phyloP scores from a whole-genome alignment of 1,140 invertebrate genomes.

The Bactericera cockerelli region DNA sequence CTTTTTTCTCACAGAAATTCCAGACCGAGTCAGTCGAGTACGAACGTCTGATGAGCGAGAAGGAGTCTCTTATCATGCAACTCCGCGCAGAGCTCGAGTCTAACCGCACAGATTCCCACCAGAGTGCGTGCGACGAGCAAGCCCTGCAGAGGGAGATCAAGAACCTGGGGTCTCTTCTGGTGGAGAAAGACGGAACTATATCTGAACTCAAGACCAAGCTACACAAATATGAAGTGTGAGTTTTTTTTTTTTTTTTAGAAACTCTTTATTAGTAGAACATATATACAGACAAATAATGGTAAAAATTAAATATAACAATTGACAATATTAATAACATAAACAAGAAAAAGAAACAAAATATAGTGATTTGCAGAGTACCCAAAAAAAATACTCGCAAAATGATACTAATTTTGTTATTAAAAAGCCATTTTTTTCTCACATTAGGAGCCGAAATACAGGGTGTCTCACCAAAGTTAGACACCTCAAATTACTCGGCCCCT shows the following conservation, averaged over 20 bases:
- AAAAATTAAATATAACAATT: too few relatives aligned
- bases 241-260: background rate
- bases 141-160: background rate
- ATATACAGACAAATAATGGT: too few relatives aligned
- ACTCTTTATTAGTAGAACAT: too few relatives aligned
- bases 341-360: background rate
- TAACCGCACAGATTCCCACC: too few relatives aligned
- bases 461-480: too few relatives aligned
- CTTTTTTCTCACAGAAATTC: background rate
- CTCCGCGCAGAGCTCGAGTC: background rate
- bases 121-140: background rate
- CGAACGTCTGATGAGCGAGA: background rate
- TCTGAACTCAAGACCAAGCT: background rate
- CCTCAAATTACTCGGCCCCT: too few relatives aligned
- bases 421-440: too few relatives aligned
- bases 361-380: background rate
- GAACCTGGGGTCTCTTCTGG: background rate
- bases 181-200: background rate
- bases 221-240: constrained; percentile 1
- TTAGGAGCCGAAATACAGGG: background rate
- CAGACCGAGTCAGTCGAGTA: background rate
- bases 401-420: too few relatives aligned
- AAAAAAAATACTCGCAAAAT: background rate
- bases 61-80: background rate
- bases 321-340: too few relatives aligned